Conservation (phyloP, 2,888 invertebrate species). For the Drosophila tanythrix region DNA sequence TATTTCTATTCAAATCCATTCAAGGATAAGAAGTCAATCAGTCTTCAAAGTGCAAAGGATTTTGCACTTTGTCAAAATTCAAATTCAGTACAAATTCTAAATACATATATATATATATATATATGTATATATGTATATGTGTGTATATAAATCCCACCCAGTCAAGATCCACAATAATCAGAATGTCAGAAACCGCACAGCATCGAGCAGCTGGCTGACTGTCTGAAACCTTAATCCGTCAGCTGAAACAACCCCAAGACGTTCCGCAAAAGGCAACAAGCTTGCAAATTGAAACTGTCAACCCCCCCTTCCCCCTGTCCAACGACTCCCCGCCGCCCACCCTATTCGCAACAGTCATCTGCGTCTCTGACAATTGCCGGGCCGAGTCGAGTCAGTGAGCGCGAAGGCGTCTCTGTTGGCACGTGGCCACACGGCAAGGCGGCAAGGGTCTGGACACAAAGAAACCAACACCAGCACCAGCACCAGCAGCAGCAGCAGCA, state of each 20-base stretch:
- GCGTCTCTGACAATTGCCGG: conserved; percentile 14
- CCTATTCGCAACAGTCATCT: background rate
- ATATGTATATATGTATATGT: background rate
- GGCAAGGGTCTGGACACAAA: conserved; percentile 34
- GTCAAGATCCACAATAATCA: background rate
- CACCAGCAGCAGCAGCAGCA: conserved; percentile 29
- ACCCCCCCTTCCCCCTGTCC: background rate
- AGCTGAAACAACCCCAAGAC: conserved; percentile 73
- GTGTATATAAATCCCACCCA: conserved; percentile 1
- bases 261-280: conserved; percentile 63
- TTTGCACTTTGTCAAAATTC: conserved; percentile 80
- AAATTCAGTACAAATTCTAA: conserved; percentile 62
- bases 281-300: conserved; percentile 73
- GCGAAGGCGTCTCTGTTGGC: conserved; percentile 67
- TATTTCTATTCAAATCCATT: conserved; percentile 80
- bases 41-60: conserved; percentile 82
- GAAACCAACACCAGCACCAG: conserved; percentile 24
- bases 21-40: conserved; percentile 83
- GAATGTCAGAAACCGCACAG: conserved; percentile 25
- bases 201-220: conserved; percentile 9
- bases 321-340: background rate
- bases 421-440: conserved; percentile 63
- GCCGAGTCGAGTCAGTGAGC: background rate
- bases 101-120: background rate
- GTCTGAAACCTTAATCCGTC: conserved; percentile 68